Evolutionary conservation across 2,888 invertebrate genomes (phyloP).

Genomic region (Drosophila koepferae): DNA sequence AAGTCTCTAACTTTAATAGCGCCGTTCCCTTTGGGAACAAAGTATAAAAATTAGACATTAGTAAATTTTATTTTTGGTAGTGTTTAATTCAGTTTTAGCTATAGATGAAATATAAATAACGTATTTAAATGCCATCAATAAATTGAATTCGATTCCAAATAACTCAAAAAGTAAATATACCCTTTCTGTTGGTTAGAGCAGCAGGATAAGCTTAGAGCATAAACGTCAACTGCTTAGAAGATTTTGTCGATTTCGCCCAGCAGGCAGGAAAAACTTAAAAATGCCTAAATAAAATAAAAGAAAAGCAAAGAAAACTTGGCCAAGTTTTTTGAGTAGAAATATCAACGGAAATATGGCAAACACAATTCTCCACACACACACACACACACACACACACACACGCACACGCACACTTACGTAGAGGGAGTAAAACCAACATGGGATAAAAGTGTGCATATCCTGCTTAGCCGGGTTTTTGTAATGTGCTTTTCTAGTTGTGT

Average conservation of each 20-base stretch:
- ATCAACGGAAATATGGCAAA: constrained; percentile 73
- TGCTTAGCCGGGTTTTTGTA: constrained; percentile 69
- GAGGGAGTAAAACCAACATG: constrained; percentile 40
- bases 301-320: constrained; percentile 42
- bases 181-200: constrained; percentile 10
- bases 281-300: constrained; percentile 40
- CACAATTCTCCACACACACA: constrained; percentile 36
- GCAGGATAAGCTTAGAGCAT: constrained; percentile 2
- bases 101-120: too few species aligned
- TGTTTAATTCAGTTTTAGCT: too few species aligned
- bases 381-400: constrained; percentile 14
- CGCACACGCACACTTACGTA: constrained; percentile 12
- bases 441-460: constrained; percentile 70
- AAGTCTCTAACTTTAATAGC: too few species aligned
- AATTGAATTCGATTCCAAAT: not conserved
- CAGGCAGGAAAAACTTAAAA: constrained; percentile 47
- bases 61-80: too few species aligned
- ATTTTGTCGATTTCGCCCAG: constrained; percentile 35
- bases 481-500: constrained; percentile 58
- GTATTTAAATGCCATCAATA: too few species aligned
- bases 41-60: too few species aligned
- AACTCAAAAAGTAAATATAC: not conserved
- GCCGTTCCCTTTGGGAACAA: too few species aligned
- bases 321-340: constrained; percentile 65
- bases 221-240: constrained; percentile 41